A percentile compares a stretch with the other conserved stretches of the same genome.
Conservation (phyloP, 2,888 invertebrate species). For the Neria commutata region DNA sequence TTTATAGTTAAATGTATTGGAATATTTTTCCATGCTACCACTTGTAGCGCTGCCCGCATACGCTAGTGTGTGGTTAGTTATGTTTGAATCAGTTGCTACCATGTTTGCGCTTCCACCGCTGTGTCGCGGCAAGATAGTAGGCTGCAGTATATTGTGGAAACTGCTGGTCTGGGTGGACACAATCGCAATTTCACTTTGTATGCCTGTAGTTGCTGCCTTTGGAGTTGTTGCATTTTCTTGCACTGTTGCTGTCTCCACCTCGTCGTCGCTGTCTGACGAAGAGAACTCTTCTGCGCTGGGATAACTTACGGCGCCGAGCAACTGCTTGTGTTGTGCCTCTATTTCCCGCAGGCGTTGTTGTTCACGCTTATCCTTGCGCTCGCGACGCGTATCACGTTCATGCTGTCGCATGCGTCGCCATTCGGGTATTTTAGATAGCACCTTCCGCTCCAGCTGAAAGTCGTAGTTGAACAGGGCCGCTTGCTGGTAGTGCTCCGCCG, state of each 20-base stretch:
- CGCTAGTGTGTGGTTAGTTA: background rate
- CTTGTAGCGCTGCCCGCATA: background rate
- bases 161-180: conserved; percentile 39
- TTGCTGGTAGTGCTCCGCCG: conserved; percentile 64
- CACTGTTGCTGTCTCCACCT: conserved; percentile 33
- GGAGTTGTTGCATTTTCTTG: background rate
- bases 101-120: background rate
- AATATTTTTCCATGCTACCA: conserved; percentile 12
- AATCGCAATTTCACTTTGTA: conserved; percentile 24
- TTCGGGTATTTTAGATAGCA: conserved; percentile 74
- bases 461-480: conserved; percentile 67
- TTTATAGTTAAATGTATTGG: conserved; percentile 64
- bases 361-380: conserved; percentile 67
- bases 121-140: conserved; percentile 50
- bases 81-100: background rate
- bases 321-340: conserved; percentile 66
- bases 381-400: conserved; percentile 68
- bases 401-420: conserved; percentile 72
- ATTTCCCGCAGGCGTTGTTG: conserved; percentile 66
- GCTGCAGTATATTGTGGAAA: conserved; percentile 60
- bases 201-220: background rate
- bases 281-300: conserved; percentile 70
- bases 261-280: conserved; percentile 64
- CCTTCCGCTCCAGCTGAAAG: conserved; percentile 75
- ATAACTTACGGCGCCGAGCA: conserved; percentile 68